Evolutionary conservation across 2,797 vertebrate species (phyloP).

Genomic region (Dromococcyx pavoninus): DNA sequence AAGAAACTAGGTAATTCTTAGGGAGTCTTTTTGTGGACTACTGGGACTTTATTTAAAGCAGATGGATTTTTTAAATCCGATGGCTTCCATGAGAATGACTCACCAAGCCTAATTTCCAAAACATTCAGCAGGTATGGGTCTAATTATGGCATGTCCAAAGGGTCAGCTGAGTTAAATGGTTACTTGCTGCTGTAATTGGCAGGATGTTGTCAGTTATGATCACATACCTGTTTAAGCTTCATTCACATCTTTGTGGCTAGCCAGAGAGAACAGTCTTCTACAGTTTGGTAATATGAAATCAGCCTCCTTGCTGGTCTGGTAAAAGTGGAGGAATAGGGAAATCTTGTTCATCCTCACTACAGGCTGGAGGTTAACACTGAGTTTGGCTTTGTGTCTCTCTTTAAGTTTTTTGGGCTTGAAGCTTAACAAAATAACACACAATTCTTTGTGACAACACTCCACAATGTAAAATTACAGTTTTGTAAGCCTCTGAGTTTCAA

Average conservation of each 20-base stretch:
- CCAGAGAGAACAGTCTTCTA: background rate
- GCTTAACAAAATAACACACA: background rate
- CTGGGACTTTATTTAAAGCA: background rate
- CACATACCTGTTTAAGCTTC: background rate
- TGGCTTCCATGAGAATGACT: background rate
- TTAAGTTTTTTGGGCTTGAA: background rate
- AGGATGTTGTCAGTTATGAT: background rate
- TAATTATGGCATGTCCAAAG: background rate
- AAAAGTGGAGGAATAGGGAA: background rate
- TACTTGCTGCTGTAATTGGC: background rate
- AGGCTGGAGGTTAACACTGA: background rate
- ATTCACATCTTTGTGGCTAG: background rate
- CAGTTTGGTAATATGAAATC: background rate
- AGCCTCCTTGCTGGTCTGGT: background rate
- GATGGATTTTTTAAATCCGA: background rate
- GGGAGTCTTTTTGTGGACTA: background rate
- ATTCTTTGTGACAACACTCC: background rate
- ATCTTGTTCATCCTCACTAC: background rate
- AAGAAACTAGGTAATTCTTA: background rate
- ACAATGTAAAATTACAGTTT: background rate
- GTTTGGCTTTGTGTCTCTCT: background rate
- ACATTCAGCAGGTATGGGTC: background rate
- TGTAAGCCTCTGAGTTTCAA: background rate
- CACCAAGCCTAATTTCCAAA: background rate
- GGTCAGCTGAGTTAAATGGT: background rate